Conservation (phyloP, 1,140 invertebrate species). For the Manduca sexta region DNA sequence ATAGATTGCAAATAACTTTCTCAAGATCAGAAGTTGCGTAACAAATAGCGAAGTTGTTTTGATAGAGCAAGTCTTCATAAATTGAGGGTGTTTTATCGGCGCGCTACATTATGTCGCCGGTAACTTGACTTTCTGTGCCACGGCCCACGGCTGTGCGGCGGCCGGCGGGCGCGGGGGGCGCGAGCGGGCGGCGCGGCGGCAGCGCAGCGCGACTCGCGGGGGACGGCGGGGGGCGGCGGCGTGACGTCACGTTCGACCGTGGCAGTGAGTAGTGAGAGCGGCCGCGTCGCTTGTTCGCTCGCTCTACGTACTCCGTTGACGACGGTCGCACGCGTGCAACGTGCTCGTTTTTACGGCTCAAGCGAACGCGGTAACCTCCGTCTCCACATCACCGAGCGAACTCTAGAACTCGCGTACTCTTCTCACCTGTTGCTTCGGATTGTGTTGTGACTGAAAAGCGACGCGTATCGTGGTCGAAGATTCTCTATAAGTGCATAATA, state of each 20-base stretch:
- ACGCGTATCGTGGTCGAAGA: constrained; percentile 20
- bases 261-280: constrained; percentile 70
- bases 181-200: constrained; percentile 35
- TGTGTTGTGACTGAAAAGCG: constrained; percentile 43
- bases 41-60: constrained; percentile 46
- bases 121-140: constrained; percentile 63
- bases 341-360: constrained; percentile 44
- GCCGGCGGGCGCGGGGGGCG: constrained; percentile 18
- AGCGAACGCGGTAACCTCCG: constrained; percentile 42
- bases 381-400: constrained; percentile 32
- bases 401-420: constrained; percentile 38
- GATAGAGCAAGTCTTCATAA: constrained; percentile 55
- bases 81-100: constrained; percentile 62
- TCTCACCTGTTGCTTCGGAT: constrained; percentile 43
- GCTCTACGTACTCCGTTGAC: constrained; percentile 64
- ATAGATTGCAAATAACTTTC: constrained; percentile 28
- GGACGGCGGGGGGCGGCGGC: constrained; percentile 26
- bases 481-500: constrained; percentile 41
- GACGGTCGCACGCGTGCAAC: constrained; percentile 64
- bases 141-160: constrained; percentile 44
- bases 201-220: constrained; percentile 19
- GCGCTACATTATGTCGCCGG: constrained; percentile 56
- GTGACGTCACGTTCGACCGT: constrained; percentile 70
- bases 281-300: constrained; percentile 61
- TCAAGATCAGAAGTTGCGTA: constrained; percentile 52